phyloP scores from a whole-genome alignment of 2,888 invertebrate species.

The Monoplex corrugatus region DNA sequence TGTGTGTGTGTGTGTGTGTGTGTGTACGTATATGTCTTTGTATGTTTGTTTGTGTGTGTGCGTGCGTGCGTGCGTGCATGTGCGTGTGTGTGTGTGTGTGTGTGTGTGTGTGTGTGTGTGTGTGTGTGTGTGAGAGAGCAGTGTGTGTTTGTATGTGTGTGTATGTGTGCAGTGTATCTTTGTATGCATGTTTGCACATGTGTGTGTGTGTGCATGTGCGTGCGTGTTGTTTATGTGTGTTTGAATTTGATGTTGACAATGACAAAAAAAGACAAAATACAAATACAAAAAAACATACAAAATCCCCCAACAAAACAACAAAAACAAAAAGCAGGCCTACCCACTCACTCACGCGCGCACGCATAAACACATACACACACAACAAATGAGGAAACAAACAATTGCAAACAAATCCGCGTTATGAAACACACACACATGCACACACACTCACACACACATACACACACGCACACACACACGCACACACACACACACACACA shows the following conservation, averaged over 20 bases:
- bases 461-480: background rate
- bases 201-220: background rate
- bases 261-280: background rate
- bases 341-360: background rate
- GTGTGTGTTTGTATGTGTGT: too few relatives aligned
- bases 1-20: background rate
- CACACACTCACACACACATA: constrained; percentile 11
- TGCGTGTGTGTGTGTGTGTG: background rate
- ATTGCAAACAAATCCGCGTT: too few relatives aligned
- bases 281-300: background rate
- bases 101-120: constrained; percentile 18
- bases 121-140: background rate
- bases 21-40: background rate
- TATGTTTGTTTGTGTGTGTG: background rate
- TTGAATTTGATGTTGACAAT: background rate
- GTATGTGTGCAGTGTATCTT: background rate
- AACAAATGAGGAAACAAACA: too few relatives aligned
- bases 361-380: background rate
- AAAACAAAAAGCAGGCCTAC: background rate
- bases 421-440: background rate
- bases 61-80: background rate
- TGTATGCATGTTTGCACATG: background rate
- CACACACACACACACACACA: background rate
- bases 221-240: too few relatives aligned
- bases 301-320: background rate